phyloP scores from a whole-genome alignment of 1,140 invertebrate species.

The Meteorus sp. region DNA sequence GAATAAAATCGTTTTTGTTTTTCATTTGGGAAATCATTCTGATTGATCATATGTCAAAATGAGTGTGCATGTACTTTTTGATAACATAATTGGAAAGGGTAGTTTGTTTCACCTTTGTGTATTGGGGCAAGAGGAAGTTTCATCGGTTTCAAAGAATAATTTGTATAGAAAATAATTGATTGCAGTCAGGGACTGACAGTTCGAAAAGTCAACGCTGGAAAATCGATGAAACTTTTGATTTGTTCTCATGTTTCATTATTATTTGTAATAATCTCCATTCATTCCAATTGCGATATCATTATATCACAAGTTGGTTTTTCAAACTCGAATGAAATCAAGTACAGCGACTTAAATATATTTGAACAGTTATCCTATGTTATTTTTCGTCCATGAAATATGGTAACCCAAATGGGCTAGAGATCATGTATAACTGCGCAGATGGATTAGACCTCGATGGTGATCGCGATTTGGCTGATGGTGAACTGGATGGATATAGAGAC shows the following conservation, averaged over 20 bases:
- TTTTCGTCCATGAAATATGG: conserved; percentile 31
- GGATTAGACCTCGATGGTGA: conserved; percentile 65
- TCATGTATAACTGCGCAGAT: conserved; percentile 54
- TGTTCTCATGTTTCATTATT: too few species aligned
- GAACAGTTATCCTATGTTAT: conserved; percentile 31
- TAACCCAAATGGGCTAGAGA: conserved; percentile 44
- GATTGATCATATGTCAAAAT: conserved; percentile 16
- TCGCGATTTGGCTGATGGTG: conserved; percentile 79
- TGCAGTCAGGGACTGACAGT: too few species aligned
- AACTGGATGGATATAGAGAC: conserved; percentile 73
- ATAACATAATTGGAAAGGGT: too few species aligned
- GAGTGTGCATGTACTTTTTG: conserved; percentile 12
- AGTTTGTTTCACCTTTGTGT: too few species aligned
- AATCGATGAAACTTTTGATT: too few species aligned
- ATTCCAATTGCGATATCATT: neutral
- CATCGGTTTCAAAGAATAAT: too few species aligned
- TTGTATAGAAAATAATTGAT: too few species aligned
- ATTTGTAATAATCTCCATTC: neutral
- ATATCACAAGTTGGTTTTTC: neutral
- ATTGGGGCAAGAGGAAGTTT: too few species aligned
- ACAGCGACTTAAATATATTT: conserved; percentile 22
- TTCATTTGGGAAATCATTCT: too few species aligned
- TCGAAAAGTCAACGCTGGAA: too few species aligned
- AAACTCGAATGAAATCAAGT: conserved; percentile 4
- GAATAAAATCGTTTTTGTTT: too few species aligned